Percentiles rank a stretch among this genome's conserved stretches.
phyloP scores from a whole-genome alignment of 2,113 vertebrate genomes.

The Salvelinus sp. region DNA sequence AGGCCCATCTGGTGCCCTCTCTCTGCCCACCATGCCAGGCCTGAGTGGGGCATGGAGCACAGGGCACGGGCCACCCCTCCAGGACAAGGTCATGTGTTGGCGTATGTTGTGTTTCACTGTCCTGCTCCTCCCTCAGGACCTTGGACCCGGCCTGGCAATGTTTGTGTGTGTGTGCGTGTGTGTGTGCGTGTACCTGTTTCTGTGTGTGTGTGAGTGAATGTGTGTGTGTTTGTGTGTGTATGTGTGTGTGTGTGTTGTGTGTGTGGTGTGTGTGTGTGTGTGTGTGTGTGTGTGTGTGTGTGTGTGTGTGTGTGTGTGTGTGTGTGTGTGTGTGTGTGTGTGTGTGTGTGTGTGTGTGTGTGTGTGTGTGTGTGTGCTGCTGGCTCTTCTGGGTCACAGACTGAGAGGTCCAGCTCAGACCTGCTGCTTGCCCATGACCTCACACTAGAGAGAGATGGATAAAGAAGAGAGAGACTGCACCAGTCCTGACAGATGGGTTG shows the following conservation, averaged over 20 bases:
- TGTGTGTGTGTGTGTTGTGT: too few species aligned
- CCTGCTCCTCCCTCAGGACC: slow-evolving; percentile 60
- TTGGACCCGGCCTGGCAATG: slow-evolving; percentile 40
- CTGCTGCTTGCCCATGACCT: slow-evolving; percentile 9
- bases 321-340: too few species aligned
- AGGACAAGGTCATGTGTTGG: slow-evolving; percentile 76
- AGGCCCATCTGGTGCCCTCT: slow-evolving; percentile 74
- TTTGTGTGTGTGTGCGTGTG: not conserved
- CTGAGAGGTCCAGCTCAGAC: slow-evolving; percentile 19
- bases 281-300: too few species aligned
- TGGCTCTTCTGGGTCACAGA: slow-evolving; percentile 19
- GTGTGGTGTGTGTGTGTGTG: too few species aligned
- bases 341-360: too few species aligned
- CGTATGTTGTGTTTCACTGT: slow-evolving; percentile 63
- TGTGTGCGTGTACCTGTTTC: too few species aligned
- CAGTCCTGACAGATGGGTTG: not conserved
- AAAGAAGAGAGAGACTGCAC: not conserved
- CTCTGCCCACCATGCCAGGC: slow-evolving; percentile 46
- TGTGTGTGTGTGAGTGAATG: too few species aligned
- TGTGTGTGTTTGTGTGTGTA: too few species aligned
- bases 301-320: too few species aligned
- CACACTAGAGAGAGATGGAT: slow-evolving; percentile 6
- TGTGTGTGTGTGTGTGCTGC: not conserved
- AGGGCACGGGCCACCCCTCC: slow-evolving; percentile 43
- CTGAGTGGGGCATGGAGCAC: slow-evolving; percentile 4